These are phyloP conservation scores for Perdix hodgsoniae DNA, from an alignment of 2,797 vertebrate species.

Conservation along the genomic window DNA sequence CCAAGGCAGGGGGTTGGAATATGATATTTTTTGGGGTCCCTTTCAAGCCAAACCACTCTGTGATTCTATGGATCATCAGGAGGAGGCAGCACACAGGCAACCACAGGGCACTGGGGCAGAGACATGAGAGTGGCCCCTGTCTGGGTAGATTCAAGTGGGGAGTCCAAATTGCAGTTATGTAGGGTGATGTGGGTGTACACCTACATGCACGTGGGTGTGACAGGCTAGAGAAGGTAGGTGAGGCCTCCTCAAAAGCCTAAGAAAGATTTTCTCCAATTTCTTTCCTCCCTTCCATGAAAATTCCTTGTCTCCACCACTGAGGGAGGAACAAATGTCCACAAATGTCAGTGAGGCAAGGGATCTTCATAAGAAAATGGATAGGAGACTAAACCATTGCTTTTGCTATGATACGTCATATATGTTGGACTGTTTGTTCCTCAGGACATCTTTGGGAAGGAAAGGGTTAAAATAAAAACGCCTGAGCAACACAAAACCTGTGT, in stretches of 20 bases:
- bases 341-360: neutral
- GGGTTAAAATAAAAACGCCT: neutral
- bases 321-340: neutral
- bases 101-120: neutral
- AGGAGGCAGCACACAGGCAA: neutral
- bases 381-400: neutral
- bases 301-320: neutral
- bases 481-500: neutral
- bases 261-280: neutral
- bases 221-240: neutral
- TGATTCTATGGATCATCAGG: neutral
- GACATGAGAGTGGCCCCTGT: no score
- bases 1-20: no score
- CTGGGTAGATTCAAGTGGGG: neutral
- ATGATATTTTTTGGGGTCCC: no score
- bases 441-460: neutral
- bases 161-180: accelerated
- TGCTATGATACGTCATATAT: accelerated
- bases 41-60: no score
- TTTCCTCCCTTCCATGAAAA: neutral
- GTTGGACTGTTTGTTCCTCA: neutral
- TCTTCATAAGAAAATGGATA: neutral
- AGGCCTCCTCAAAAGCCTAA: neutral
- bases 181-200: accelerated
- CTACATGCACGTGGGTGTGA: accelerated